Conservation (phyloP, 1,140 invertebrate genomes). For the Apis florea region DNA sequence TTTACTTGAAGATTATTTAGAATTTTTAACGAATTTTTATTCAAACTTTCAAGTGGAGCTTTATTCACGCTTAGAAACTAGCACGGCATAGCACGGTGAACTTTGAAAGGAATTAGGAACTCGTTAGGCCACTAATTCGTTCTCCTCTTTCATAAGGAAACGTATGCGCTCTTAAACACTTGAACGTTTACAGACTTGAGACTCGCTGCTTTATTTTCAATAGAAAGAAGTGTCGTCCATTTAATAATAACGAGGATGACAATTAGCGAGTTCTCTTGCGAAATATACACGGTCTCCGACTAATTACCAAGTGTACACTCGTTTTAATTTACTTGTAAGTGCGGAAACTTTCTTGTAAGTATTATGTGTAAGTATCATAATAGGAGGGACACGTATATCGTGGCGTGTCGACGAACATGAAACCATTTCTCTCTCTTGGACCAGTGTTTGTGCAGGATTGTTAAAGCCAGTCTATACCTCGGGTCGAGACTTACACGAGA, state of each 20-base stretch:
- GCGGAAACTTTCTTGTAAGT: slow-evolving; percentile 8
- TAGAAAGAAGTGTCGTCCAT: neutral
- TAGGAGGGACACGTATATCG: neutral
- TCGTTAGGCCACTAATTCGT: neutral
- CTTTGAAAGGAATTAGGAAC: neutral
- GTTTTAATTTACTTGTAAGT: neutral
- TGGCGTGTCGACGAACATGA: slow-evolving; percentile 8
- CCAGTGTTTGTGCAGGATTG: slow-evolving; percentile 40
- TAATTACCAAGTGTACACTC: slow-evolving; percentile 5
- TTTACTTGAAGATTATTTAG: too few relatives aligned
- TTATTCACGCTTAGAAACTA: neutral
- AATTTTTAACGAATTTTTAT: neutral
- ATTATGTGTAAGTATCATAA: neutral
- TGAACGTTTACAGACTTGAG: neutral
- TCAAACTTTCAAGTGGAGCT: neutral
- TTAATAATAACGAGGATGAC: slow-evolving; percentile 7
- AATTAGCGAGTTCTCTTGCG: neutral
- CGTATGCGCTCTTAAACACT: neutral
- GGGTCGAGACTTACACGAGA: neutral
- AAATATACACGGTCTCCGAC: neutral
- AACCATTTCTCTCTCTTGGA: slow-evolving; percentile 25
- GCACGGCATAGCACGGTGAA: neutral
- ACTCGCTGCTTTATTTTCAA: neutral
- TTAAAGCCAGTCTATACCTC: slow-evolving; percentile 20
- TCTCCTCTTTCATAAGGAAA: neutral